These are phyloP conservation scores for Pseudoatta argentina DNA, from an alignment of 1,140 invertebrate genomes.

Conservation along the genomic window DNA sequence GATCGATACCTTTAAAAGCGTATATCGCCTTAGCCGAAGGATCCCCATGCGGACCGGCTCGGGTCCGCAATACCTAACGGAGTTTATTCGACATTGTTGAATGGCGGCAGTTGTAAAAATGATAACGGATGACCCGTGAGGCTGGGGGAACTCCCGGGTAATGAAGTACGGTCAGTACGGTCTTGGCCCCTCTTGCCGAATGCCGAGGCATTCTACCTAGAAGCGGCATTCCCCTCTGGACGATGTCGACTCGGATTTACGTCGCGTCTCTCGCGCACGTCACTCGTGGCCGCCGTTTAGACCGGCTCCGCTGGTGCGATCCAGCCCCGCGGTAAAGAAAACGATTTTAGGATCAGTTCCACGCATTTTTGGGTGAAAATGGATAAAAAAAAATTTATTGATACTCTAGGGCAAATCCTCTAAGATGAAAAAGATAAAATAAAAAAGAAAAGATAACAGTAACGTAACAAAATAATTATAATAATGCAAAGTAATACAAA, in stretches of 20 bases:
- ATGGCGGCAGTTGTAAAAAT: slow-evolving; percentile 87
- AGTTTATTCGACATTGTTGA: slow-evolving; percentile 87
- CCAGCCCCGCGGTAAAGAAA: slow-evolving; percentile 30
- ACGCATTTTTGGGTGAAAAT: not conserved
- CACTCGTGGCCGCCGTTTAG: slow-evolving; percentile 44
- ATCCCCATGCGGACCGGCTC: slow-evolving; percentile 81
- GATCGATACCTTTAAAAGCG: slow-evolving; percentile 79
- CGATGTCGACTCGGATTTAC: slow-evolving; percentile 74
- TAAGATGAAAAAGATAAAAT: too few species aligned
- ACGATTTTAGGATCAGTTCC: slow-evolving; percentile 21
- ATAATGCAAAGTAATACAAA: too few species aligned
- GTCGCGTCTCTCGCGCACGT: slow-evolving; percentile 63
- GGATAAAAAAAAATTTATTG: too few species aligned
- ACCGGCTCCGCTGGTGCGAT: slow-evolving; percentile 23
- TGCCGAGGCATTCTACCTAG: slow-evolving; percentile 74
- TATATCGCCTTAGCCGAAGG: slow-evolving; percentile 64
- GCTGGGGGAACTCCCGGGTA: slow-evolving; percentile 83
- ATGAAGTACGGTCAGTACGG: slow-evolving; percentile 86
- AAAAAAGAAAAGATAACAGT: too few species aligned
- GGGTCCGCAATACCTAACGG: slow-evolving; percentile 85
- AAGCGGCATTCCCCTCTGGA: slow-evolving; percentile 71
- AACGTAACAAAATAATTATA: too few species aligned
- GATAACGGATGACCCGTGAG: slow-evolving; percentile 86
- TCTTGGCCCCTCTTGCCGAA: slow-evolving; percentile 76
- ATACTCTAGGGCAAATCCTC: too few species aligned